These are phyloP conservation scores for Merops nubicus DNA, from an alignment of 2,113 vertebrate genomes.

Conservation along the genomic window DNA sequence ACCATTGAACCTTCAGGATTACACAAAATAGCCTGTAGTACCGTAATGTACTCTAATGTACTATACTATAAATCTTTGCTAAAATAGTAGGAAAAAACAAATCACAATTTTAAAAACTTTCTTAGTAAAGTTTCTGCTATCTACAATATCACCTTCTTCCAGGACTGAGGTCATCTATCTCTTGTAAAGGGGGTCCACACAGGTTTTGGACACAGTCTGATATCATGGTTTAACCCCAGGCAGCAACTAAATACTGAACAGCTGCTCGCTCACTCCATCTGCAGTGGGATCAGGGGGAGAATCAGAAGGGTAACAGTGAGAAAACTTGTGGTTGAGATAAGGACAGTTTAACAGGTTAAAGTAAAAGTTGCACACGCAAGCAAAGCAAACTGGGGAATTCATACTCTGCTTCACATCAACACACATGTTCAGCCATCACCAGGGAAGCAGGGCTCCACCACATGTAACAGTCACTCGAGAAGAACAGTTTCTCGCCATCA, in stretches of 20 bases:
- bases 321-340: not conserved
- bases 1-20: not conserved
- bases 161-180: not conserved
- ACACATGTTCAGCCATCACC: not conserved
- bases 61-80: not conserved
- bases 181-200: not conserved
- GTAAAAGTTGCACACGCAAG: rapidly evolving
- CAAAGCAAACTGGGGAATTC: not conserved
- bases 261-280: rapidly evolving
- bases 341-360: not conserved
- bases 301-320: not conserved
- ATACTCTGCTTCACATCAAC: not conserved
- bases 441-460: not conserved
- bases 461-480: rapidly evolving
- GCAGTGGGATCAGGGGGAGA: not conserved
- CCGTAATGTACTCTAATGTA: not conserved
- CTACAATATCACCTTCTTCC: not conserved
- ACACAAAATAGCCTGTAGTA: not conserved
- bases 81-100: not conserved
- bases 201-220: not conserved
- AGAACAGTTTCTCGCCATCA: not conserved
- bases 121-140: not conserved
- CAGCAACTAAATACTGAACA: not conserved
- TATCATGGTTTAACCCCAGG: not conserved
- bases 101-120: not conserved